A percentile compares a stretch with the other conserved stretches of the same genome.
Conservation (phyloP, 2,797 vertebrate genomes). For the Cephalopachus bancanus region DNA sequence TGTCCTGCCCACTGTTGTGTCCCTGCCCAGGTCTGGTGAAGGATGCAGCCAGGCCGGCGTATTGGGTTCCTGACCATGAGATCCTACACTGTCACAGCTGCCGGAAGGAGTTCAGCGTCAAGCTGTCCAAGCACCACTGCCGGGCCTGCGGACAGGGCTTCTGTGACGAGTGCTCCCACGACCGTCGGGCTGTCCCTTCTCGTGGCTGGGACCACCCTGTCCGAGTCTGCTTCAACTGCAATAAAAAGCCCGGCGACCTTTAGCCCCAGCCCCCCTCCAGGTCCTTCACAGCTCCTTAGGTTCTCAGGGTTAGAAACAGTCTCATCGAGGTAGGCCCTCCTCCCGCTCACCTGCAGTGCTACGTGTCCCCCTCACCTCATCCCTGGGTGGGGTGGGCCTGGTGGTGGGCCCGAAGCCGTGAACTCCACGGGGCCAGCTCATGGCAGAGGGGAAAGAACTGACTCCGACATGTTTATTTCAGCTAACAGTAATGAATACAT, state of each 20-base stretch:
- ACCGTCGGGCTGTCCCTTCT: slow-evolving; percentile 95
- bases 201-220: slow-evolving; percentile 99
- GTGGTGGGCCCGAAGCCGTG: slow-evolving; percentile 65
- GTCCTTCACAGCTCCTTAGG: slow-evolving; percentile 89
- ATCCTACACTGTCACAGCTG: slow-evolving; percentile 96
- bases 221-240: slow-evolving; percentile 96
- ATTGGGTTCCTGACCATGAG: slow-evolving; percentile 99
- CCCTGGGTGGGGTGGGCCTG: slow-evolving; percentile 72
- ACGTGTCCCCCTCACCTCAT: slow-evolving; percentile 67
- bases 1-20: not conserved
- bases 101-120: slow-evolving; percentile 95
- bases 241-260: slow-evolving; percentile 97
- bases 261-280: slow-evolving; percentile 89
- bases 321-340: slow-evolving; percentile 80
- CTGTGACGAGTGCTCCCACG: slow-evolving; percentile 96
- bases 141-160: slow-evolving; percentile 98
- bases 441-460: slow-evolving; percentile 81
- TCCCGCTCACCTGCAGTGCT: slow-evolving; percentile 84
- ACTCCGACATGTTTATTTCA: slow-evolving; percentile 86
- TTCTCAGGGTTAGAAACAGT: slow-evolving; percentile 92
- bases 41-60: slow-evolving; percentile 96
- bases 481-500: slow-evolving; percentile 63
- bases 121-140: slow-evolving; percentile 98
- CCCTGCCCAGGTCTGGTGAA: slow-evolving; percentile 94
- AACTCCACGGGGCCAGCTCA: slow-evolving; percentile 80